Percentiles rank a stretch among this genome's conserved stretches.
phyloP scores from a whole-genome alignment of 2,888 invertebrate species.

The Aethes cnicana region DNA sequence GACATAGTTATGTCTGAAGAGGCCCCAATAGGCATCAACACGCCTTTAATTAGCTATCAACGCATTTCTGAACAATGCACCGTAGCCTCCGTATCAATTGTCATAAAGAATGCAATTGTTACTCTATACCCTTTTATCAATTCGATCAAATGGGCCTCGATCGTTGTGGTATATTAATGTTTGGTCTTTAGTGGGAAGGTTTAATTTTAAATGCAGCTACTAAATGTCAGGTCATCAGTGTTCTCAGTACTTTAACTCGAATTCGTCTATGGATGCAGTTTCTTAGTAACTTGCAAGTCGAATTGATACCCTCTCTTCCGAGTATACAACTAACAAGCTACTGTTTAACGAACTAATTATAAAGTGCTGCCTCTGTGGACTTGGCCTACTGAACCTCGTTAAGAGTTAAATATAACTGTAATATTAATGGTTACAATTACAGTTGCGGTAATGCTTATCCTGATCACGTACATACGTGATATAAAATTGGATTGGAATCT shows the following conservation, averaged over 20 bases:
- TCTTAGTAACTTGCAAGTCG: constrained; percentile 22
- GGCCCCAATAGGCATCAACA: background rate
- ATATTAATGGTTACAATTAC: too few species aligned
- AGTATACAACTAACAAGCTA: background rate
- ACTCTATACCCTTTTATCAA: constrained; percentile 19
- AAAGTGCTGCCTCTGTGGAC: background rate
- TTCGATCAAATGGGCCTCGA: constrained; percentile 3
- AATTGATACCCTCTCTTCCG: constrained; percentile 18
- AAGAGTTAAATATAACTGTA: too few species aligned
- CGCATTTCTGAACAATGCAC: constrained; percentile 22
- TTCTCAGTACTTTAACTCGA: constrained; percentile 5
- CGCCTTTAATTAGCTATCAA: constrained; percentile 20
- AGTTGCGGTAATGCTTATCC: too few species aligned
- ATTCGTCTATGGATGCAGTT: constrained; percentile 24
- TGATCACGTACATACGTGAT: too few species aligned
- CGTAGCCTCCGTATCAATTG: constrained; percentile 29
- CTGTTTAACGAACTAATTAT: constrained; percentile 7
- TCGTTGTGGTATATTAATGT: background rate
- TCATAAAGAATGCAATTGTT: constrained; percentile 31
- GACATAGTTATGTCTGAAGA: constrained; percentile 3
- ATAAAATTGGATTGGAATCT: too few species aligned
- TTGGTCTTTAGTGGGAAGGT: background rate
- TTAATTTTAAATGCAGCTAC: background rate
- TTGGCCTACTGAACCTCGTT: background rate
- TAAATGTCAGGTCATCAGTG: constrained; percentile 12